A percentile compares a stretch with the other conserved stretches of the same genome.
phyloP scores from a whole-genome alignment of 2,888 invertebrate genomes.

The Tetragonula carbonaria region DNA sequence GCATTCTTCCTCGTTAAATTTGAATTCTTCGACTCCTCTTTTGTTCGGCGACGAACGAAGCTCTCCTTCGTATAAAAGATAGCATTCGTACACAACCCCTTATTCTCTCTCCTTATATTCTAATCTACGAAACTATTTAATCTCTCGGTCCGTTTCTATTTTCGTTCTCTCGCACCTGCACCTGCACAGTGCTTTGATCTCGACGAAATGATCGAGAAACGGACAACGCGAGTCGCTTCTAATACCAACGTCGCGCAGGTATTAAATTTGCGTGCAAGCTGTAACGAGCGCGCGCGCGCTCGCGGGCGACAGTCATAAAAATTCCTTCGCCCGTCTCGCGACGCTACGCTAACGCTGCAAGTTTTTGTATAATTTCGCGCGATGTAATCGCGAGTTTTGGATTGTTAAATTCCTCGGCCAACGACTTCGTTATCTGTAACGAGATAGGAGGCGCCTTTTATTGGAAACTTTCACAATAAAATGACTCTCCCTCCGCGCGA shows the following conservation, averaged over 20 bases:
- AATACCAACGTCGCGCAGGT: not conserved
- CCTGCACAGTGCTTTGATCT: not conserved
- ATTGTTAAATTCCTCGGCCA: conserved; percentile 20
- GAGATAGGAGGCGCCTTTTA: conserved; percentile 7
- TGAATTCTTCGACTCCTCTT: conserved; percentile 58
- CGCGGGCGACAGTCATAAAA: conserved; percentile 13
- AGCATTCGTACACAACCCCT: conserved; percentile 23
- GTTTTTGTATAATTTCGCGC: conserved; percentile 17
- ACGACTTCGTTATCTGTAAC: conserved; percentile 25
- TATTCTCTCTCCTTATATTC: not conserved
- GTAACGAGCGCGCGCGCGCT: not conserved
- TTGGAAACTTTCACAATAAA: conserved; percentile 20
- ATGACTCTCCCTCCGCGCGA: not conserved
- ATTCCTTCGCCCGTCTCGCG: not conserved
- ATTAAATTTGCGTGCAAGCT: not conserved
- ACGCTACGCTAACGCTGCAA: not conserved
- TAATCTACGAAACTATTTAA: conserved; percentile 34
- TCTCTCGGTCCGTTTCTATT: not conserved
- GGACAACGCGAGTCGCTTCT: not conserved
- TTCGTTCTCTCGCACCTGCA: not conserved
- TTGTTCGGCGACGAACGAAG: conserved; percentile 23
- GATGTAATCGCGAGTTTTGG: conserved; percentile 12
- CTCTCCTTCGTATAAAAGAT: conserved; percentile 11
- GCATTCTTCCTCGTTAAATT: conserved; percentile 64
- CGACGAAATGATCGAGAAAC: not conserved